phyloP scores from a whole-genome alignment of 2,113 vertebrate species.

The Cyprichromis sp. region DNA sequence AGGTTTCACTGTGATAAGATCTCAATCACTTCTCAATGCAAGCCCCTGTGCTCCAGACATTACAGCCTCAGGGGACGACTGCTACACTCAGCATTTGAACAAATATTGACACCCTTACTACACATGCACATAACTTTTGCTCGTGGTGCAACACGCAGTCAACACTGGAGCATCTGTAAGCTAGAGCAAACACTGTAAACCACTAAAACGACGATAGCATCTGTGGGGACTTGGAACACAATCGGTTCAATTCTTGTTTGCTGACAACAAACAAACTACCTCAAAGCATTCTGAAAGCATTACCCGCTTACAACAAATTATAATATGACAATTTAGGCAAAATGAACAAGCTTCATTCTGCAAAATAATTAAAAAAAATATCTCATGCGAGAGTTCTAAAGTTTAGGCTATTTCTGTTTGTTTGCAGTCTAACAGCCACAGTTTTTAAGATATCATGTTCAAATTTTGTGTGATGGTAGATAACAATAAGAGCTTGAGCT shows the following conservation, averaged over 20 bases:
- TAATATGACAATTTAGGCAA: neutral
- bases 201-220: neutral
- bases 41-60: neutral
- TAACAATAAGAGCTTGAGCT: neutral
- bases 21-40: neutral
- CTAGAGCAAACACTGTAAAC: neutral
- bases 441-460: neutral
- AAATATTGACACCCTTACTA: neutral
- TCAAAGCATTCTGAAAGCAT: neutral
- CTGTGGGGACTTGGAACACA: neutral
- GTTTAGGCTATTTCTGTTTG: neutral
- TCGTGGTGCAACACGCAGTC: neutral
- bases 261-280: neutral
- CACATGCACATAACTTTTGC: neutral
- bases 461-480: neutral
- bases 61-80: neutral
- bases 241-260: neutral
- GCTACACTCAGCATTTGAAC: neutral
- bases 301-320: neutral
- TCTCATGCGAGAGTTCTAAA: neutral
- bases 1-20: neutral
- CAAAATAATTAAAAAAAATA: fast-evolving
- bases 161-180: neutral
- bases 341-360: neutral
- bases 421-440: neutral